Conservation (phyloP, 2,888 invertebrate genomes). For the Tinea pellionella region DNA sequence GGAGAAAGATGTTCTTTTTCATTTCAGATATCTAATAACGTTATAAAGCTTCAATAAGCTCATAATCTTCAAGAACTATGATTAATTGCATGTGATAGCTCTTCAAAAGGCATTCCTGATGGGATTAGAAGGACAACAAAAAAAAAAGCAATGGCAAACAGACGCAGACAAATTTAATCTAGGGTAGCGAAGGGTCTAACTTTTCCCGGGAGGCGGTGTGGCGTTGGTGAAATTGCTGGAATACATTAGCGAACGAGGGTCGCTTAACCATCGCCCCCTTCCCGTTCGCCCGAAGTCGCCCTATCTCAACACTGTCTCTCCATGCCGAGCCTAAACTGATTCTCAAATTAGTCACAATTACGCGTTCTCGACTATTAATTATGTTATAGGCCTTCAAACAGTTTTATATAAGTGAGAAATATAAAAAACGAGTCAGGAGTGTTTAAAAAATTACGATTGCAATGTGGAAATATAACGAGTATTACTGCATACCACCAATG, state of each 20-base stretch:
- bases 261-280: conserved; percentile 22
- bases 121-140: conserved; percentile 15
- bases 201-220: conserved; percentile 27
- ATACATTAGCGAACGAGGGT: conserved; percentile 42
- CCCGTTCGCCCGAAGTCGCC: conserved; percentile 30
- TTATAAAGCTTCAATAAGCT: neutral
- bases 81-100: neutral
- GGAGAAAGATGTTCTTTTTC: neutral
- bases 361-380: neutral
- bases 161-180: conserved; percentile 54
- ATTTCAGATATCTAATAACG: neutral
- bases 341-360: conserved; percentile 30
- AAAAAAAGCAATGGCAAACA: conserved; percentile 43
- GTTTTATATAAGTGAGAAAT: too few species aligned
- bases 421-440: conserved; percentile 15
- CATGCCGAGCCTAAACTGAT: conserved; percentile 33
- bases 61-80: neutral
- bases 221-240: conserved; percentile 51
- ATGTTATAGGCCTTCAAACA: neutral
- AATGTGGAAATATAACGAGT: neutral
- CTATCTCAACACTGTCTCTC: conserved; percentile 52
- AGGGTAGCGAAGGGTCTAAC: conserved; percentile 36
- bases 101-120: conserved; percentile 6
- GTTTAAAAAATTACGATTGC: neutral
- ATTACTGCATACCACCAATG: neutral